Base-by-base conservation (phyloP, 2,888 invertebrate species). In the Nudaria mundana region DNA sequence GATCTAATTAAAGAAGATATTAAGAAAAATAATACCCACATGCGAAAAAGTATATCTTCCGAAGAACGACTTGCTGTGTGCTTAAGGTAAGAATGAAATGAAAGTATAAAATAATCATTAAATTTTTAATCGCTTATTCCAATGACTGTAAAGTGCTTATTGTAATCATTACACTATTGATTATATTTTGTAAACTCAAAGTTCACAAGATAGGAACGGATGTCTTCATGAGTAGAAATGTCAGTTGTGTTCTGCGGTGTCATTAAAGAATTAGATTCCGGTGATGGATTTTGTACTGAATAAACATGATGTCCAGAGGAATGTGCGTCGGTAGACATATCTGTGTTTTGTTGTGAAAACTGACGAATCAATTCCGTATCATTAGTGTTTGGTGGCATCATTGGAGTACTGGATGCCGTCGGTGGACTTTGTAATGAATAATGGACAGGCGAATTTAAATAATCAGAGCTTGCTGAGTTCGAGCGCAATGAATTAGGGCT, bases 1-100 rank as follows among this genome's bases (percentile, higher is more conserved):
- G 35, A 47, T 40, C 37, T 47, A 40, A 43, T 47, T 37, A 43
- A 40, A 43, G 37, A 47, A 40, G 43, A 47, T 47, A 40, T 43
- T 44, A 42, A 42, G 39, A 36, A 43, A 38, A 40, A 39, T 33
- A 44, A 44, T 44, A 40, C 37, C 31, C 28, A 35, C 32, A 35
- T 42, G 46, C 42, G 41, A 32, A 42, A 47, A 47, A 42, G 46
- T 37, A 47, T 47, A 33, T 33, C 30, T 42, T 42, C 46, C 31
- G 41, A 46, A 42, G 42, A 46, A 42, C 41, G 42, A 33, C 39
- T 46, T 38, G 46, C 46, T 39, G 41, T 42, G 39, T 46, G 38
- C 33, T 39, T 40, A 40, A 45, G 44, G 40, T 45, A 44, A 33
- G 24, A 2, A 20, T 6, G 1, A 20, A 6, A 6, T 20, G 7